A percentile compares a stretch with the other conserved stretches of the same genome.
phyloP scores from a whole-genome alignment of 2,797 vertebrate species.

The Hylomyscus alleni region DNA sequence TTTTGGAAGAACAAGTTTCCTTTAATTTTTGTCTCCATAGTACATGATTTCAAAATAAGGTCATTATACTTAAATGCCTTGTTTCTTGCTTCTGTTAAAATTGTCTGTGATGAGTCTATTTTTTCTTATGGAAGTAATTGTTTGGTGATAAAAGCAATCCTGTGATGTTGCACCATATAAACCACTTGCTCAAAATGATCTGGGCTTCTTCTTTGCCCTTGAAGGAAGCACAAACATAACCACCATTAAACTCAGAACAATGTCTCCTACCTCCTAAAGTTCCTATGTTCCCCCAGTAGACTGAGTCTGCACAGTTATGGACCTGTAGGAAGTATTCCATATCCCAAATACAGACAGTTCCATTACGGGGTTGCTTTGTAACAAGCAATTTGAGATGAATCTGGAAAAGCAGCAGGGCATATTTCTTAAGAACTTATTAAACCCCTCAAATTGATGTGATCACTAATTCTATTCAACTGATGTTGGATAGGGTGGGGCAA shows the following conservation, averaged over 20 bases:
- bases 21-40: constrained; percentile 18
- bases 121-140: neutral
- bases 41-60: constrained; percentile 27
- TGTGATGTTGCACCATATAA: neutral
- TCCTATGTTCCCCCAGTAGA: neutral
- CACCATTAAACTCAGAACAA: neutral
- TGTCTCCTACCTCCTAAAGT: neutral
- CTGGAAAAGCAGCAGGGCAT: neutral
- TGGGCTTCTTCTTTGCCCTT: neutral
- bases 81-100: constrained; percentile 16
- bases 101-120: neutral
- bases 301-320: too few species aligned
- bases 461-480: neutral
- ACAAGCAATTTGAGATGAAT: neutral
- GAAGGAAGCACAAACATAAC: neutral
- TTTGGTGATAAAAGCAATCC: neutral
- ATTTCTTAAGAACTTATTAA: neutral
- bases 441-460: neutral
- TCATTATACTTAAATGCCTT: neutral
- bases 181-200: neutral
- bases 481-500: too few species aligned
- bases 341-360: neutral
- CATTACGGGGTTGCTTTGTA: neutral
- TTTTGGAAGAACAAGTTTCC: neutral
- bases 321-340: neutral